Evolutionary conservation across 2,888 invertebrate genomes (phyloP), one percentile per base, ranked within the genome.

Genomic region (Clistopyga incitator): DNA sequence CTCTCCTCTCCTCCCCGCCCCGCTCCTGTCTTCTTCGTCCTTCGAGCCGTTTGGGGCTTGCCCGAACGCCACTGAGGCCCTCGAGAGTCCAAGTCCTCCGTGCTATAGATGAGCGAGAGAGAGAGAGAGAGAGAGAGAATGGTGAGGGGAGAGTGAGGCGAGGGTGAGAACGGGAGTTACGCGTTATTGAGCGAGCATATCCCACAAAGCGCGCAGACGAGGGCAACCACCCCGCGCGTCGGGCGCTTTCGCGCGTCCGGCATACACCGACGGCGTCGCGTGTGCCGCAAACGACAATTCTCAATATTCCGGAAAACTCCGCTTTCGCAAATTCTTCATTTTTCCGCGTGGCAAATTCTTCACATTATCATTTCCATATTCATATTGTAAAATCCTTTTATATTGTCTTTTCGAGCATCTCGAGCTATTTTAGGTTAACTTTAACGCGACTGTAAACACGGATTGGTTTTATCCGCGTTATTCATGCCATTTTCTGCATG

Each of bases 141-240:
- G n/a, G n/a, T n/a, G n/a, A n/a, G 18, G 8, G 2, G 61, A 42
- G 78, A 70, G 77, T 38, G 71, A 80, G 64, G 82, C 85, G 75
- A 86, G 88, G 85, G 87, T 70, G 86, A 85, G 86, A 87, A 88
- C 79, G 84, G 81, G 86, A 85, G 91, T 89, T 90, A 91, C 91
- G 89, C 92, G 92, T 92, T 92, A 92, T 92, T 91, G 92, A 92
- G 92, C 92, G 92, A 91, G 90, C 86, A 92, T 92, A 92, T 92
- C 91, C 91, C 91, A 92, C 92, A 92, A 92, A 91, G 92, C 81
- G 84, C 92, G 92, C 92, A 92, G 92, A 92, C 92, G 92, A 92
- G 92, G 92, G 92, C 92, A 92, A 92, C 92, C 92, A 92, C 92
- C 92, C 92, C 92, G 91, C 74, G 79, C 74, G 79, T 83, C 84